phyloP scores from a whole-genome alignment of 2,797 vertebrate genomes.

The Neosilurus mollespiculum region DNA sequence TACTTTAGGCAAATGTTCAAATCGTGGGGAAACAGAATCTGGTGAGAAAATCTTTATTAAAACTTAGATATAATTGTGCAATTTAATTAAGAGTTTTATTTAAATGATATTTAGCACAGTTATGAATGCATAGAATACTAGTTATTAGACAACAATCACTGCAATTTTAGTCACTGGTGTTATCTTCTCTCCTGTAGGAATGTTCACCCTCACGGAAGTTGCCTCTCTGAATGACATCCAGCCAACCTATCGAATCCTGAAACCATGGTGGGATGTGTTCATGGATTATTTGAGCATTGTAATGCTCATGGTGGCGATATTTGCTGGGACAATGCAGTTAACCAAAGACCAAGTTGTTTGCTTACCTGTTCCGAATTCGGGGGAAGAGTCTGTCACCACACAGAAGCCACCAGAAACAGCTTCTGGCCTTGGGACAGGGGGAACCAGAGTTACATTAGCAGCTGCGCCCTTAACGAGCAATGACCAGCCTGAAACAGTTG shows the following conservation, averaged over 20 bases:
- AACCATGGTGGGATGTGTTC: slow-evolving; percentile 99
- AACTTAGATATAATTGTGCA: not conserved
- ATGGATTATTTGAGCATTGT: slow-evolving; percentile 98
- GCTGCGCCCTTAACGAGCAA: slow-evolving; percentile 70
- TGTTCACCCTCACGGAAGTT: slow-evolving; percentile 99
- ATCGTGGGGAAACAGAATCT: not conserved
- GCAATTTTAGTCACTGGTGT: slow-evolving; percentile 23
- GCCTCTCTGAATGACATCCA: slow-evolving; percentile 97
- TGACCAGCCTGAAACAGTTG: slow-evolving; percentile 64
- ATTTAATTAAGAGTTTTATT: not conserved
- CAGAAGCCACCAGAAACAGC: slow-evolving; percentile 70
- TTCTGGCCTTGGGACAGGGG: slow-evolving; percentile 66
- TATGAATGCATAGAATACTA: not conserved
- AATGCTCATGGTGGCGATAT: slow-evolving; percentile 99
- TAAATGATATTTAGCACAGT: not conserved
- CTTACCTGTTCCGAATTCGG: slow-evolving; percentile 87
- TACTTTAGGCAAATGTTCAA: not conserved
- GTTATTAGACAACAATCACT: not conserved
- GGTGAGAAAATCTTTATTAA: too few species aligned
- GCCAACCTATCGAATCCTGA: slow-evolving; percentile 96
- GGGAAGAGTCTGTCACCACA: slow-evolving; percentile 67
- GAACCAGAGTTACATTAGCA: slow-evolving; percentile 64
- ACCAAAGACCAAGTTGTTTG: slow-evolving; percentile 99
- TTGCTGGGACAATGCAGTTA: slow-evolving; percentile 98
- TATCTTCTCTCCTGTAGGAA: slow-evolving; percentile 79